phyloP scores from a whole-genome alignment of 2,797 vertebrate species.

The Chelidonichthys spinosus region DNA sequence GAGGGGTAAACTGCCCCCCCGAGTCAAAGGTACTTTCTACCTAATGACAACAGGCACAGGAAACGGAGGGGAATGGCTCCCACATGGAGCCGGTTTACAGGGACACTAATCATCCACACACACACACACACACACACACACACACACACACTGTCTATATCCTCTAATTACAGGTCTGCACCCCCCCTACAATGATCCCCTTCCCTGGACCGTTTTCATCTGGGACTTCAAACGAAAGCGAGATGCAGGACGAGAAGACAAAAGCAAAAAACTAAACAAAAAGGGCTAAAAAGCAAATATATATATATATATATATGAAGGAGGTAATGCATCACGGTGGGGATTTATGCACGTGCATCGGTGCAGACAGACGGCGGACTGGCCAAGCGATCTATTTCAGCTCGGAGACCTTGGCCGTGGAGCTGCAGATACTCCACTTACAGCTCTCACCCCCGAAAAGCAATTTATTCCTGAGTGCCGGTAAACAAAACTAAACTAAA shows the following conservation, averaged over 20 bases:
- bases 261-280: conserved; percentile 26
- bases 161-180: conserved; percentile 77
- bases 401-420: conserved; percentile 58
- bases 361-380: conserved; percentile 43
- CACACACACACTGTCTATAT: conserved; percentile 44
- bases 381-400: conserved; percentile 68
- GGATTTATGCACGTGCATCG: conserved; percentile 36
- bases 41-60: conserved; percentile 79
- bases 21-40: conserved; percentile 77
- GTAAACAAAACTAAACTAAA: conserved; percentile 38
- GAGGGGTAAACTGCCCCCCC: conserved; percentile 66
- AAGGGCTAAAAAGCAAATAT: conserved; percentile 13
- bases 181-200: conserved; percentile 74
- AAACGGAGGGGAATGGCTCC: conserved; percentile 78
- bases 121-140: conserved; percentile 47
- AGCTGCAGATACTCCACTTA: conserved; percentile 48
- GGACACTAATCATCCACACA: conserved; percentile 73
- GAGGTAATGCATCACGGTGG: conserved; percentile 30
- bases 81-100: conserved; percentile 81
- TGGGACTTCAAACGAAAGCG: conserved; percentile 70
- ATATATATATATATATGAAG: too few relatives aligned
- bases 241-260: conserved; percentile 37
- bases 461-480: conserved; percentile 19
- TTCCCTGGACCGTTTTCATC: conserved; percentile 66
- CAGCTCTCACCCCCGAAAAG: conserved; percentile 43